Percentiles rank a stretch among this genome's conserved stretches.
Conservation (phyloP, 2,888 invertebrate genomes). For the Amblyjoppa proteus region DNA sequence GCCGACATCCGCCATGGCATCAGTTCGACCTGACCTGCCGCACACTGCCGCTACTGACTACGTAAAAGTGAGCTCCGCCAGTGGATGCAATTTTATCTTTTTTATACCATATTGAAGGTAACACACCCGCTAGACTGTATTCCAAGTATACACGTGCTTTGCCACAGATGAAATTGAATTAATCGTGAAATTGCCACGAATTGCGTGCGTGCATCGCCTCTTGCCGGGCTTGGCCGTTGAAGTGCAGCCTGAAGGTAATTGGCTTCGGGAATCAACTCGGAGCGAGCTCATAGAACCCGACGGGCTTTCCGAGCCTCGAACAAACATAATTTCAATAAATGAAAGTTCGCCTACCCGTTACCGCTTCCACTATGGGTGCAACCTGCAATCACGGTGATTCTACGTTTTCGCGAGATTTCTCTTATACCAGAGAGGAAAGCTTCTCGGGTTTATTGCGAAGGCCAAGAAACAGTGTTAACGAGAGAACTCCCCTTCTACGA, state of each 20-base stretch:
- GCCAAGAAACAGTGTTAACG: slow-evolving; percentile 3
- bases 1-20: slow-evolving; percentile 7
- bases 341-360: slow-evolving; percentile 46
- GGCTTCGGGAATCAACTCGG: slow-evolving; percentile 53
- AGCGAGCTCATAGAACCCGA: slow-evolving; percentile 12
- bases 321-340: slow-evolving; percentile 72
- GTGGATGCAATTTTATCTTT: slow-evolving; percentile 19
- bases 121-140: background rate
- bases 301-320: slow-evolving; percentile 50
- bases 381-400: background rate
- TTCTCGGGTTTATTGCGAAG: background rate
- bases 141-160: background rate
- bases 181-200: slow-evolving; percentile 64
- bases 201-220: slow-evolving; percentile 51
- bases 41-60: background rate
- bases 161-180: slow-evolving; percentile 57
- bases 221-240: slow-evolving; percentile 24
- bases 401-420: background rate
- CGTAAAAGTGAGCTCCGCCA: slow-evolving; percentile 10
- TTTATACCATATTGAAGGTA: background rate
- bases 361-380: background rate
- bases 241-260: slow-evolving; percentile 61
- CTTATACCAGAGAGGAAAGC: background rate
- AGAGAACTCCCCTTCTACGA: background rate
- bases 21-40: slow-evolving; percentile 12